Evolutionary conservation across 2,888 invertebrate genomes (phyloP).

Genomic region (Halictus ligatus): DNA sequence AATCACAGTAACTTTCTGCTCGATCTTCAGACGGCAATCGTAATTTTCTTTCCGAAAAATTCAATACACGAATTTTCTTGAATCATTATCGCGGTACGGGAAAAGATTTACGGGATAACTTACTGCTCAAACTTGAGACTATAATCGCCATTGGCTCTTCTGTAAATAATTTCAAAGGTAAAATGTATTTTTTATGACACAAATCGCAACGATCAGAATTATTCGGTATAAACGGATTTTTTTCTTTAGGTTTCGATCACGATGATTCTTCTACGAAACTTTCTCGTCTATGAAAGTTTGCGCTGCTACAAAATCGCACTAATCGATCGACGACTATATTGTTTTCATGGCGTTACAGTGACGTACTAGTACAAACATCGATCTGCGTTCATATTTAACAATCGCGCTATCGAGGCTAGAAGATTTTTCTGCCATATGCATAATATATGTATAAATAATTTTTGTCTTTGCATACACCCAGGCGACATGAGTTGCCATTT

Average conservation of each 20-base stretch:
- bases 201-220: not conserved
- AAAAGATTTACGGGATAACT: not conserved
- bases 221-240: not conserved
- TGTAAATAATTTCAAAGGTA: not conserved
- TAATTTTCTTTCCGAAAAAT: not conserved
- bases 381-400: slow-evolving; percentile 51
- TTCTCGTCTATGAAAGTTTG: slow-evolving; percentile 7
- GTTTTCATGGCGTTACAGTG: slow-evolving; percentile 33
- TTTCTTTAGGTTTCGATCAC: not conserved
- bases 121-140: not conserved
- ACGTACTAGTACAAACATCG: slow-evolving; percentile 63
- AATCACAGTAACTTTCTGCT: slow-evolving; percentile 3
- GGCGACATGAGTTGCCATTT: not conserved
- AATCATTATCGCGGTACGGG: not conserved
- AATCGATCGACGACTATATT: slow-evolving; percentile 30
- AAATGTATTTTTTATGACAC: not conserved
- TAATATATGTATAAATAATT: slow-evolving; percentile 36
- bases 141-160: not conserved
- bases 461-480: not conserved
- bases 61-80: not conserved
- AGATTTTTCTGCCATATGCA: slow-evolving; percentile 53
- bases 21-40: not conserved
- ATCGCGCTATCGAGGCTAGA: slow-evolving; percentile 52
- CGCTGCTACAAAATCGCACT: slow-evolving; percentile 39
- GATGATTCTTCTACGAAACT: slow-evolving; percentile 13